Evolutionary conservation across 2,113 vertebrate genomes (phyloP).

Genomic region (Laticauda colubrina): DNA sequence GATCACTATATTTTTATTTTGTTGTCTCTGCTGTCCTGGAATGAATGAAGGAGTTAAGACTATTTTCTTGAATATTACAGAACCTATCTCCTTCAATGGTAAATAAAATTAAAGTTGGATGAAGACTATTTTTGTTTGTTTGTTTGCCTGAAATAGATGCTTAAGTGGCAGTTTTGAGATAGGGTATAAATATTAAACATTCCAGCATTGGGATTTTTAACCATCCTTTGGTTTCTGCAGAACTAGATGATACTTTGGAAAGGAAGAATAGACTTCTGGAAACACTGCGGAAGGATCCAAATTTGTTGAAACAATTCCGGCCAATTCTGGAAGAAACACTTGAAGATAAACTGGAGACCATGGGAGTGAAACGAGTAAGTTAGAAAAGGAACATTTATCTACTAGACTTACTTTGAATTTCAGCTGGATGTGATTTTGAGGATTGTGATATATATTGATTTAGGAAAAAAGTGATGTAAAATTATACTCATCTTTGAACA

Average conservation of each 20-base stretch:
- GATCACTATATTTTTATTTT: background rate
- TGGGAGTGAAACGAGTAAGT: constrained; percentile 62
- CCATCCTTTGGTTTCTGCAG: constrained; percentile 31
- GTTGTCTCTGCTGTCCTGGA: background rate
- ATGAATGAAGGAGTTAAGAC: background rate
- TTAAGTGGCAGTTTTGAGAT: background rate
- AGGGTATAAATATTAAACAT: background rate
- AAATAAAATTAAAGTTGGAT: background rate
- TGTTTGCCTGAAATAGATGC: background rate
- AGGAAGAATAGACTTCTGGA: constrained; percentile 46
- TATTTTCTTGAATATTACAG: background rate
- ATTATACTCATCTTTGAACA: background rate
- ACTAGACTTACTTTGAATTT: background rate
- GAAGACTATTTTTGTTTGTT: background rate
- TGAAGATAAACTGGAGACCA: constrained; percentile 68
- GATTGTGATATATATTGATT: background rate
- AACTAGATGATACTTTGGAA: background rate
- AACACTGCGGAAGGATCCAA: constrained; percentile 47
- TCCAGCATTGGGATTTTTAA: background rate
- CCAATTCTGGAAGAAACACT: constrained; percentile 63
- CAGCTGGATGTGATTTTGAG: background rate
- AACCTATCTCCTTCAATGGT: background rate
- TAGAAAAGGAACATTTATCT: background rate
- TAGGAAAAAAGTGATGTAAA: background rate
- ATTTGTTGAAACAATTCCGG: constrained; percentile 60